These are phyloP conservation scores for Dissostichus mawsoni DNA, from an alignment of 2,113 vertebrate species.

Conservation along the genomic window DNA sequence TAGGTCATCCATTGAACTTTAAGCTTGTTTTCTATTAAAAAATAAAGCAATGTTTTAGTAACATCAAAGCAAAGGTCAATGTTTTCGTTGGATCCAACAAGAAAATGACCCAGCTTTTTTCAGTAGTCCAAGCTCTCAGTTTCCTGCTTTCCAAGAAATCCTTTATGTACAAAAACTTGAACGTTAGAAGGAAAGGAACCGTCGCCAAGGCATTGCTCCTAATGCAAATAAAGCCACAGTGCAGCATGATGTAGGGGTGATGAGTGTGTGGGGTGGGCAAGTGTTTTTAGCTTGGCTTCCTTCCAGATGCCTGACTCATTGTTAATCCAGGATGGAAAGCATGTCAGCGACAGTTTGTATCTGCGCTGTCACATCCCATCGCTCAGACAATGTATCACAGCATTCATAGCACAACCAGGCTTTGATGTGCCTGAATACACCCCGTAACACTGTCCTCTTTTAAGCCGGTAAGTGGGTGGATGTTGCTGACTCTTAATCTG, in stretches of 20 bases:
- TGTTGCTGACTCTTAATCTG: slow-evolving; percentile 70
- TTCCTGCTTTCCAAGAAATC: slow-evolving; percentile 46
- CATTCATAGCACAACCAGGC: slow-evolving; percentile 63
- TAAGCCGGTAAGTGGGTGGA: slow-evolving; percentile 68
- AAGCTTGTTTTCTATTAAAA: background rate
- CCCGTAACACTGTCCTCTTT: slow-evolving; percentile 59
- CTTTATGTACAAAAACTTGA: slow-evolving; percentile 21
- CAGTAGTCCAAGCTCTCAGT: slow-evolving; percentile 11
- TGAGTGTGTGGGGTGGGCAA: slow-evolving; percentile 20
- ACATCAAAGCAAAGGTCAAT: background rate
- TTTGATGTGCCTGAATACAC: slow-evolving; percentile 74
- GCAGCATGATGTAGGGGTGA: slow-evolving; percentile 30
- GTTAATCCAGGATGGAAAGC: slow-evolving; percentile 71
- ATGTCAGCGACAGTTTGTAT: slow-evolving; percentile 69
- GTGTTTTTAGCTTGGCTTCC: slow-evolving; percentile 66
- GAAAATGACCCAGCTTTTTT: background rate
- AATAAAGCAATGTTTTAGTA: background rate
- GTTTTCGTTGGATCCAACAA: background rate
- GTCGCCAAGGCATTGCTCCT: slow-evolving; percentile 27
- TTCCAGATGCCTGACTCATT: slow-evolving; percentile 65
- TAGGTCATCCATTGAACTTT: background rate
- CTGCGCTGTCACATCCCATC: slow-evolving; percentile 72
- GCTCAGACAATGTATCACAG: slow-evolving; percentile 70
- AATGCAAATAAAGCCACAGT: slow-evolving; percentile 58
- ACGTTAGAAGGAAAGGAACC: slow-evolving; percentile 12